These are phyloP conservation scores for Ethmia dodecea DNA, from an alignment of 2,888 invertebrate genomes.

Conservation along the genomic window DNA sequence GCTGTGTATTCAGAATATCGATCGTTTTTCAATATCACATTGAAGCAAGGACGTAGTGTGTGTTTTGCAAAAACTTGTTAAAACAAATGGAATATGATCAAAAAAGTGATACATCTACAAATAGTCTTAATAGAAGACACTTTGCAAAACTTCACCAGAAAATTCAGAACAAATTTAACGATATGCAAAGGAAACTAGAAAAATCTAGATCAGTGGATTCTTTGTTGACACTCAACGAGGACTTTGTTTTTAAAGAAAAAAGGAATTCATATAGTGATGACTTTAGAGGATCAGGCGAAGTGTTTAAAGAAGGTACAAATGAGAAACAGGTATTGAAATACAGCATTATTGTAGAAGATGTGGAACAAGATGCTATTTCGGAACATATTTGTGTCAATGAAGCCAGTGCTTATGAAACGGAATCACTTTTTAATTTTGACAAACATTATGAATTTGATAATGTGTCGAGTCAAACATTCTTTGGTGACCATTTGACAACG, in stretches of 20 bases:
- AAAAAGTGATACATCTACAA: too few species aligned
- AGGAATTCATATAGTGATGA: constrained; percentile 32
- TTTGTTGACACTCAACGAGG: constrained; percentile 35
- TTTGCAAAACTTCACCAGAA: constrained; percentile 51
- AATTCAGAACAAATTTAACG: constrained; percentile 56
- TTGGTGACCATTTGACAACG: constrained; percentile 32
- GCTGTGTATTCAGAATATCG: too few species aligned
- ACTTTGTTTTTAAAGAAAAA: constrained; percentile 32
- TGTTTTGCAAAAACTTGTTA: too few species aligned
- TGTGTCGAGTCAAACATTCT: constrained; percentile 22
- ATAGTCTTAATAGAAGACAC: constrained; percentile 35
- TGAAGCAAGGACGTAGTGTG: too few species aligned
- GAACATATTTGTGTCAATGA: constrained; percentile 34
- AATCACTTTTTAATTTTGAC: constrained; percentile 22
- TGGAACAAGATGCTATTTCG: constrained; percentile 28
- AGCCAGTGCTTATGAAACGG: constrained; percentile 32
- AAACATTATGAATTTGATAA: constrained; percentile 31
- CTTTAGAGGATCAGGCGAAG: constrained; percentile 27
- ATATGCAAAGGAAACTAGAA: constrained; percentile 57
- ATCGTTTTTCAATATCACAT: too few species aligned
- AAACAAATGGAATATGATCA: too few species aligned
- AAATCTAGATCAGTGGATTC: constrained; percentile 60
- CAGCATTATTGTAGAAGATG: constrained; percentile 33
- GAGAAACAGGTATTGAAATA: constrained; percentile 22
- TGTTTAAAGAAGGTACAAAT: constrained; percentile 13